These are phyloP conservation scores for Drosophila fungiperda DNA, from an alignment of 2,888 invertebrate species.

Conservation along the genomic window DNA sequence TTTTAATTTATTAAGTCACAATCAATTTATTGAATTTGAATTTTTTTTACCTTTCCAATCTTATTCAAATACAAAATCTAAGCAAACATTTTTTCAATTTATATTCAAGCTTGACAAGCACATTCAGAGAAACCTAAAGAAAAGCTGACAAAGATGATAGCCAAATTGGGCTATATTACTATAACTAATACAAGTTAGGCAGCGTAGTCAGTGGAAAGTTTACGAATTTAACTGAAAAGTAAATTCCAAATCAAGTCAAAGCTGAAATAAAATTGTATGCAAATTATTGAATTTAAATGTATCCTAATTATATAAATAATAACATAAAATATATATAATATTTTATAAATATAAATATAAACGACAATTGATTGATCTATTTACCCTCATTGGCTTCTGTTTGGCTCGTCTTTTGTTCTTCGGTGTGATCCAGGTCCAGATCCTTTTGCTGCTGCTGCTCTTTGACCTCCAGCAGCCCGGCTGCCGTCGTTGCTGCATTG, in stretches of 20 bases:
- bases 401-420: background rate
- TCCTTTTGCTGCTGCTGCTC: constrained; percentile 25
- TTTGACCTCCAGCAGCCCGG: constrained; percentile 10
- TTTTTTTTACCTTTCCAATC: background rate
- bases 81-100: background rate
- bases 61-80: background rate
- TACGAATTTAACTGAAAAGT: background rate
- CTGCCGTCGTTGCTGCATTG: constrained; percentile 30
- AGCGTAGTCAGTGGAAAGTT: background rate
- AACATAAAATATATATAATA: background rate
- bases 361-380: background rate
- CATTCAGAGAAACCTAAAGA: background rate
- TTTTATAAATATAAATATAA: background rate
- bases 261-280: background rate
- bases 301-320: background rate
- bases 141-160: background rate
- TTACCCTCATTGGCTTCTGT: constrained; percentile 21
- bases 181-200: too few relatives aligned
- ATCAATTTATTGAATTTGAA: too few relatives aligned
- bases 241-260: background rate
- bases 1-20: background rate
- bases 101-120: background rate
- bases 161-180: background rate
- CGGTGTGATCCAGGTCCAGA: constrained; percentile 10
- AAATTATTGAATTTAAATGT: background rate